A percentile compares a stretch with the other conserved stretches of the same genome.
These are phyloP conservation scores for Ctenochaetus hawaiiensis DNA, from an alignment of 2,797 vertebrate species.

Conservation along the genomic window DNA sequence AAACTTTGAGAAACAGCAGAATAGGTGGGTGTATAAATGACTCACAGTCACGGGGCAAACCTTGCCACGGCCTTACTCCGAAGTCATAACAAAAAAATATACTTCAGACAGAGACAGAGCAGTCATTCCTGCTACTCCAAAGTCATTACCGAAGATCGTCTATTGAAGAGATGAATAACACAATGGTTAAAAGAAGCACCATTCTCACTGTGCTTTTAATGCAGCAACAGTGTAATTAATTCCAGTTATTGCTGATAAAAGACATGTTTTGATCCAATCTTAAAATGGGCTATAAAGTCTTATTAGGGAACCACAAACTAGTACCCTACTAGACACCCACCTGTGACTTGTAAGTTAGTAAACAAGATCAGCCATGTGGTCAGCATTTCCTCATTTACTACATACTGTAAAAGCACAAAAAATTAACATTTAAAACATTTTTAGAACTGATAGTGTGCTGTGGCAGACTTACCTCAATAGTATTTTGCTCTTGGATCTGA, in stretches of 20 bases:
- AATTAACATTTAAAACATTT: background rate
- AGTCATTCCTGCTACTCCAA: constrained; percentile 20
- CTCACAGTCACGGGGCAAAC: constrained; percentile 59
- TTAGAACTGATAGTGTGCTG: background rate
- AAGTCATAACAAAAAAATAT: constrained; percentile 54
- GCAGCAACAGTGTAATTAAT: background rate
- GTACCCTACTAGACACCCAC: too few relatives aligned
- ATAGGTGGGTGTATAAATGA: constrained; percentile 66
- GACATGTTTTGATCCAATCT: background rate
- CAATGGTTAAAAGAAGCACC: background rate
- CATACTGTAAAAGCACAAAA: background rate
- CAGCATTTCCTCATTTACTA: background rate
- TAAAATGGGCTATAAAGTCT: background rate
- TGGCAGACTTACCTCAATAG: background rate
- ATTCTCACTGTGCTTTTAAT: background rate
- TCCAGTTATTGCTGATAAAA: background rate
- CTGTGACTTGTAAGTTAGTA: too few relatives aligned
- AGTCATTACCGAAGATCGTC: constrained; percentile 60
- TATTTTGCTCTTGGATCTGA: background rate
- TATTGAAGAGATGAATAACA: background rate
- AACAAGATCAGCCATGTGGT: background rate
- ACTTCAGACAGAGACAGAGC: constrained; percentile 22
- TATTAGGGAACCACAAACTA: background rate
- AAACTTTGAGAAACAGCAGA: constrained; percentile 55
- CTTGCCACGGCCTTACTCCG: constrained; percentile 36